phyloP scores from a whole-genome alignment of 2,888 invertebrate genomes.

The Adelognathus sp. region DNA sequence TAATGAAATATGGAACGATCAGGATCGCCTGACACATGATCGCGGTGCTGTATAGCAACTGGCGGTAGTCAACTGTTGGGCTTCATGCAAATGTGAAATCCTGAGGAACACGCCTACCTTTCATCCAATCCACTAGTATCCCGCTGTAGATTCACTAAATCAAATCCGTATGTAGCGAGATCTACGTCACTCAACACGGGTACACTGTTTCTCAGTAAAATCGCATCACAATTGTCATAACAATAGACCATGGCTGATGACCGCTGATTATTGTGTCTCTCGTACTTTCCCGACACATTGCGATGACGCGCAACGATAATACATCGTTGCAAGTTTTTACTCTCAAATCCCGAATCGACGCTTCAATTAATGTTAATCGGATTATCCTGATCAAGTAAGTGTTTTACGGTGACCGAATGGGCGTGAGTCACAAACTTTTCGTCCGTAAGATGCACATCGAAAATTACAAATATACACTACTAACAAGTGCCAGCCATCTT shows the following conservation, averaged over 20 bases:
- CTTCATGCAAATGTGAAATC: constrained; percentile 16
- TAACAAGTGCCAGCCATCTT: constrained; percentile 82
- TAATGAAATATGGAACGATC: neutral
- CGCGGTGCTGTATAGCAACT: too few relatives aligned
- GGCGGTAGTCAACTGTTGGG: too few relatives aligned
- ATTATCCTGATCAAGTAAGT: neutral
- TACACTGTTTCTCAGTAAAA: constrained; percentile 43
- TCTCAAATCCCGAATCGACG: constrained; percentile 36
- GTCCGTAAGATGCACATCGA: constrained; percentile 68
- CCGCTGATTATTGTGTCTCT: constrained; percentile 66
- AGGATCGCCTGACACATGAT: too few relatives aligned
- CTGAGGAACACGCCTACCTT: constrained; percentile 66
- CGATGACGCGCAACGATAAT: constrained; percentile 67
- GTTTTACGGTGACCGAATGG: neutral
- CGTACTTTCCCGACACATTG: constrained; percentile 72
- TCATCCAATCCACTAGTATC: constrained; percentile 70
- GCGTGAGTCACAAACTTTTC: constrained; percentile 36
- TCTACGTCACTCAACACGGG: neutral
- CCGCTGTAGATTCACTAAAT: constrained; percentile 42
- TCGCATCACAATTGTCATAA: constrained; percentile 73
- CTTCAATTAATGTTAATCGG: neutral
- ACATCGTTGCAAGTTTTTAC: constrained; percentile 43
- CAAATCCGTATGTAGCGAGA: constrained; percentile 3
- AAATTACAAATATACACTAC: constrained; percentile 75
- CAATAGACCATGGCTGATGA: constrained; percentile 72